Evolutionary conservation across 2,888 invertebrate species (phyloP).

Genomic region (Philhelius pedissequus): DNA sequence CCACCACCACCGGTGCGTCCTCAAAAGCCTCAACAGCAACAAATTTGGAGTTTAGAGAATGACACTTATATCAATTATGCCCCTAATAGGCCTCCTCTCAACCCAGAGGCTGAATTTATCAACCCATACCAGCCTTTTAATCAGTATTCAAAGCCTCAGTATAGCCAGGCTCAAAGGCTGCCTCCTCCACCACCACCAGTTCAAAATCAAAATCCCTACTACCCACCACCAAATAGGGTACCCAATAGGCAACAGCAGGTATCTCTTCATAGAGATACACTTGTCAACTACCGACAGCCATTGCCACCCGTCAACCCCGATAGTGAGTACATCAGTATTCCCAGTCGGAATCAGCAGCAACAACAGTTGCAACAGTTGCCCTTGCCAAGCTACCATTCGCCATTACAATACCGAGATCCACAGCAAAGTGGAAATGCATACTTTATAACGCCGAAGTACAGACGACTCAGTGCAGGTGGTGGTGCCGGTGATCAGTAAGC

Average conservation of each 20-base stretch:
- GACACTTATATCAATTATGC: slow-evolving; percentile 85
- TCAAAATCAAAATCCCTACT: slow-evolving; percentile 71
- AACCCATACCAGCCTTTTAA: slow-evolving; percentile 76
- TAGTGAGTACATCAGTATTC: slow-evolving; percentile 80
- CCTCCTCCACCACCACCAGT: slow-evolving; percentile 69
- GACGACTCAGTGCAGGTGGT: slow-evolving; percentile 67
- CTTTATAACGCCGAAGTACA: slow-evolving; percentile 71
- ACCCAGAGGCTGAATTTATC: slow-evolving; percentile 84
- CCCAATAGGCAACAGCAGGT: slow-evolving; percentile 77
- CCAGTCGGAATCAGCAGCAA: slow-evolving; percentile 64
- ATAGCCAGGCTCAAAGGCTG: slow-evolving; percentile 51
- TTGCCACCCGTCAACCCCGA: slow-evolving; percentile 85
- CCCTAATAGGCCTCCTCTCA: slow-evolving; percentile 81
- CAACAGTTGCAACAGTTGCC: slow-evolving; percentile 49
- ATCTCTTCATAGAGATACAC: slow-evolving; percentile 52
- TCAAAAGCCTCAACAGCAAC: slow-evolving; percentile 77
- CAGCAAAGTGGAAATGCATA: slow-evolving; percentile 68
- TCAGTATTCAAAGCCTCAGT: slow-evolving; percentile 63
- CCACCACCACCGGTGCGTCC: slow-evolving; percentile 59
- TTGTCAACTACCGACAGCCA: slow-evolving; percentile 79
- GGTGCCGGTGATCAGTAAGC: slow-evolving; percentile 36
- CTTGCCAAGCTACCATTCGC: slow-evolving; percentile 51
- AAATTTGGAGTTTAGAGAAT: slow-evolving; percentile 79
- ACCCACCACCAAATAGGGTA: slow-evolving; percentile 55
- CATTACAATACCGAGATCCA: slow-evolving; percentile 52